These are phyloP conservation scores for Melanargia galathea DNA, from an alignment of 2,888 invertebrate genomes.

Conservation along the genomic window DNA sequence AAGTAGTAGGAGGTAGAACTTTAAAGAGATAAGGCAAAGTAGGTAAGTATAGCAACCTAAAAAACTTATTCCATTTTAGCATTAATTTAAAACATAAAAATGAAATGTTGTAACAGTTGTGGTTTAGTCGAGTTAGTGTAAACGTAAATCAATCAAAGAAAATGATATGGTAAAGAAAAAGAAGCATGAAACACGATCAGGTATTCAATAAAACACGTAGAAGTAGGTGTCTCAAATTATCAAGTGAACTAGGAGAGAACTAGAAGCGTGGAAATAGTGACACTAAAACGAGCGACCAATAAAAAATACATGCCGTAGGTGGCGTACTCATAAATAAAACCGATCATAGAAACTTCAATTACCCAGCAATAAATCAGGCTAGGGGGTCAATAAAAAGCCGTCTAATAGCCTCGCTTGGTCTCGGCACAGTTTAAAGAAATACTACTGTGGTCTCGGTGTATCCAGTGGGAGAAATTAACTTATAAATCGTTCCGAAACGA, in stretches of 20 bases:
- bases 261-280: constrained; percentile 11
- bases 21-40: too few relatives aligned
- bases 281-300: constrained; percentile 18
- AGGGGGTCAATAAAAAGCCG: constrained; percentile 41
- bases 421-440: too few relatives aligned
- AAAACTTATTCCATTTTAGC: too few relatives aligned
- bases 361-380: constrained; percentile 42
- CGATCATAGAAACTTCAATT: constrained; percentile 43
- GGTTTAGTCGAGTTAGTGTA: too few relatives aligned
- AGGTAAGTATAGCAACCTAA: too few relatives aligned
- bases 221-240: constrained; percentile 7
- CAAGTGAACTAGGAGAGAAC: constrained; percentile 8
- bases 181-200: neutral
- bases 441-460: too few relatives aligned
- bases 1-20: too few relatives aligned
- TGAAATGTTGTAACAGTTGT: too few relatives aligned
- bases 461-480: constrained; percentile 48
- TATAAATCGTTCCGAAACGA: constrained; percentile 49
- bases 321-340: constrained; percentile 38
- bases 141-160: too few relatives aligned
- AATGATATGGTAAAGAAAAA: neutral
- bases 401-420: constrained; percentile 39
- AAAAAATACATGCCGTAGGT: constrained; percentile 29
- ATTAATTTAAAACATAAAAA: too few relatives aligned
- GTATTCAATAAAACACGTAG: constrained; percentile 4